Evolutionary conservation across 2,888 invertebrate species (phyloP).

Genomic region (Tinea trinotella): DNA sequence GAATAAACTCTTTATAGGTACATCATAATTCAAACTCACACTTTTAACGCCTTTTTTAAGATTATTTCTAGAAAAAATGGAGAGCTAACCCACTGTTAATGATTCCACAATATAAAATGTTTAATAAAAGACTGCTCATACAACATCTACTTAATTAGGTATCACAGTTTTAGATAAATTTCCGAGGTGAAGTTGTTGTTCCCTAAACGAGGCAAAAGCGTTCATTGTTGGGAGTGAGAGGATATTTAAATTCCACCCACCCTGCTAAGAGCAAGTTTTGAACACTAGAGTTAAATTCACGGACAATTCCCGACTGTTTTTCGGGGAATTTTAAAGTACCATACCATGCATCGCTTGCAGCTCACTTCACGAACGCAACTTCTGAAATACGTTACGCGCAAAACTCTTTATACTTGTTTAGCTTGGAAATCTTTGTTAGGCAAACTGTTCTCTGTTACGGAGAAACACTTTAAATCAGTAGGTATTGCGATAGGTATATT

Average conservation of each 20-base stretch:
- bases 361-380: conserved; percentile 16
- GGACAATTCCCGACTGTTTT: conserved; percentile 44
- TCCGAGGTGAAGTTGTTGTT: conserved; percentile 11
- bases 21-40: too few species aligned
- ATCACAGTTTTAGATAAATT: conserved; percentile 11
- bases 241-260: conserved; percentile 14
- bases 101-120: too few species aligned
- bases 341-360: conserved; percentile 17
- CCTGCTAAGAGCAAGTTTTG: conserved; percentile 31
- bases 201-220: conserved; percentile 15
- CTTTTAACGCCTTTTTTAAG: too few species aligned
- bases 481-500: too few species aligned
- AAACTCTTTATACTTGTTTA: not conserved
- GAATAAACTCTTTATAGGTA: too few species aligned
- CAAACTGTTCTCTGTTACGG: not conserved
- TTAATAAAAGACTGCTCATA: too few species aligned
- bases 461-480: not conserved
- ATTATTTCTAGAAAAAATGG: too few species aligned
- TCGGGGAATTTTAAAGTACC: conserved; percentile 17
- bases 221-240: conserved; percentile 4
- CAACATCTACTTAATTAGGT: too few species aligned
- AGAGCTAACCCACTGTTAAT: too few species aligned
- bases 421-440: not conserved
- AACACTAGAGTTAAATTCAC: conserved; percentile 42
- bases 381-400: conserved; percentile 6